phyloP scores from a whole-genome alignment of 2,888 invertebrate genomes.

The Oegoconia quadripuncta region DNA sequence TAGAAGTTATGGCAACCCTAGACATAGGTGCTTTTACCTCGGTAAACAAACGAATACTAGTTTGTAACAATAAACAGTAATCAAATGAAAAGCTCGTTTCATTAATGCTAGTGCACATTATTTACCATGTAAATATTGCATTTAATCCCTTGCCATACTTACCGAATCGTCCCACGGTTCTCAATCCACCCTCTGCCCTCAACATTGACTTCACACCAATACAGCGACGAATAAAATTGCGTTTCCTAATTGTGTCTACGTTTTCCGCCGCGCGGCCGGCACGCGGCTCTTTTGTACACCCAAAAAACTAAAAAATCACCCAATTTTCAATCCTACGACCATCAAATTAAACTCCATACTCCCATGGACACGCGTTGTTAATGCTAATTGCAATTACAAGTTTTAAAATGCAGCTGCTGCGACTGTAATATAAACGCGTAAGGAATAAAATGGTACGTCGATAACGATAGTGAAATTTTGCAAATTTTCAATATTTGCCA shows the following conservation, averaged over 20 bases:
- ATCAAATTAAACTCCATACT: background rate
- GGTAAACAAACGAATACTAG: too few relatives aligned
- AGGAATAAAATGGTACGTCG: too few relatives aligned
- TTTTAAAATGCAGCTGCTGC: too few relatives aligned
- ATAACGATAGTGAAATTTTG: too few relatives aligned
- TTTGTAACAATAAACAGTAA: too few relatives aligned
- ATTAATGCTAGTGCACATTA: constrained; percentile 13
- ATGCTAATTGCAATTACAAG: background rate
- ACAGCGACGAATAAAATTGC: constrained; percentile 59
- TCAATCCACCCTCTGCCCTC: constrained; percentile 30
- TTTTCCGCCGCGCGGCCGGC: constrained; percentile 66
- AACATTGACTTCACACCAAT: constrained; percentile 42
- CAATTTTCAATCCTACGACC: constrained; percentile 4
- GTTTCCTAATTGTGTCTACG: constrained; percentile 66
- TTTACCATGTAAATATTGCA: constrained; percentile 18
- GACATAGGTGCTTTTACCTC: too few relatives aligned
- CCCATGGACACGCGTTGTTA: background rate
- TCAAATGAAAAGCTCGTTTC: too few relatives aligned
- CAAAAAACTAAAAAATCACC: constrained; percentile 20
- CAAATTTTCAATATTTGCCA: too few relatives aligned
- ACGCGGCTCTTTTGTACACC: constrained; percentile 58
- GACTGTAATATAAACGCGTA: too few relatives aligned
- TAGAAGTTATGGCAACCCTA: too few relatives aligned
- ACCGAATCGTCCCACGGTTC: constrained; percentile 40
- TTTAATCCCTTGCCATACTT: constrained; percentile 26